Evolutionary conservation across 23 tunicate genomes (phyloP), one percentile per base, ranked within the genome.

Genomic region (Trididemnum nubilum): DNA sequence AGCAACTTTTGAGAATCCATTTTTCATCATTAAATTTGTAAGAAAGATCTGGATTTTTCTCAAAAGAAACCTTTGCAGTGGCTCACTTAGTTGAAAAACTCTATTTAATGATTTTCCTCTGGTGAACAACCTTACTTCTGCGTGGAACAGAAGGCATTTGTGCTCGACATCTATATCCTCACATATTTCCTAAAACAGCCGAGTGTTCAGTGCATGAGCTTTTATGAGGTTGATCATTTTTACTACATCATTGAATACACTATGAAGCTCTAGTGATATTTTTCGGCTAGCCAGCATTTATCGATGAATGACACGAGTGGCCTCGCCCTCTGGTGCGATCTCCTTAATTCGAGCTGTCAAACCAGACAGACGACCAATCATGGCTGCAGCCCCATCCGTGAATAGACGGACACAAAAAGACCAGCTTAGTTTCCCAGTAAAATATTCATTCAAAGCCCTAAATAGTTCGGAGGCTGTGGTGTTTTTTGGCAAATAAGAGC

Each of bases 381-480:
- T n/a, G n/a, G n/a, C n/a, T n/a, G n/a, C n/a, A n/a, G 86, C 86
- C 52, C 81, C 91, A 49, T 81, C 91, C n/a, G 81, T 72, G 73
- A 86, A 87, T 37, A 87, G 28, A 70, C 81, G 36, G 64, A 81
- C 73, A 81, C 91, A 87, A 44, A 79, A 79, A 26, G 58, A 38
- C 88, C 83, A 85, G 64, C 78, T 35, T 3, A 85, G 61, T 61
- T 63, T 38, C 40, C 65, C 57, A 24, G 69, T 1, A 23, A 77
- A 33, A 64, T 79, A 85, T 18, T 19, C 37, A 61, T 85, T 49
- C 76, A 85, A 49, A 12, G 64, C 33, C 78, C 66, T 80, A 33
- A 67, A 80, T 32, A 80, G 72, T 78, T 85, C 76, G 39, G 76
- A 2, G 38, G 73, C 88, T 77, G 88, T 85, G 29, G 88, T 78